phyloP scores from a whole-genome alignment of 2,888 invertebrate genomes.

The Tridacna crocea region DNA sequence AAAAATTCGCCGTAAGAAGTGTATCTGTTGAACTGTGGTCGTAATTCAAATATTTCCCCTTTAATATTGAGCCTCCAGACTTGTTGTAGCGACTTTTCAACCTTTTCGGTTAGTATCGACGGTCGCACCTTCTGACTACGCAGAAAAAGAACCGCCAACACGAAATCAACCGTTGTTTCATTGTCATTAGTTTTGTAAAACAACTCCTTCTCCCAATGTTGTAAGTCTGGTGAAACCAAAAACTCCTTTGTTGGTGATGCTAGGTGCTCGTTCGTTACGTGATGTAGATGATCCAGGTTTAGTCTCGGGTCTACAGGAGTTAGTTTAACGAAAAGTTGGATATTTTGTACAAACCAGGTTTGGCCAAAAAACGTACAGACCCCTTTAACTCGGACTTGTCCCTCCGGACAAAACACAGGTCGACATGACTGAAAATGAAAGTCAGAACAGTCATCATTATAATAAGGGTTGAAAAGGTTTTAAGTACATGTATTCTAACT shows the following conservation, averaged over 20 bases:
- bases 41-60: neutral
- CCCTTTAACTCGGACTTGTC: neutral
- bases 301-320: neutral
- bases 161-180: neutral
- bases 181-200: neutral
- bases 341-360: neutral
- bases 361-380: neutral
- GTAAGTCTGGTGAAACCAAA: neutral
- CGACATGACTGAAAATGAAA: neutral
- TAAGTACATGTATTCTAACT: too few species aligned
- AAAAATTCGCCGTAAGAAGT: neutral
- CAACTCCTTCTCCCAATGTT: neutral
- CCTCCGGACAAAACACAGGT: neutral
- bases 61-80: neutral
- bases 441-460: too few species aligned
- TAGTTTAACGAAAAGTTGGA: neutral
- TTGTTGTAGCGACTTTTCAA: neutral
- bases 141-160: neutral
- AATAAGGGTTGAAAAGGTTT: too few species aligned
- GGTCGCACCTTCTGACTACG: neutral
- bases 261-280: neutral
- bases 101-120: neutral
- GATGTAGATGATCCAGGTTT: neutral
- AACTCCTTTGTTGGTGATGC: neutral
- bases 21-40: neutral